A percentile compares a stretch with the other conserved stretches of the same genome.
Conservation (phyloP, 2,113 vertebrate species). For the Lophius piscatorius region DNA sequence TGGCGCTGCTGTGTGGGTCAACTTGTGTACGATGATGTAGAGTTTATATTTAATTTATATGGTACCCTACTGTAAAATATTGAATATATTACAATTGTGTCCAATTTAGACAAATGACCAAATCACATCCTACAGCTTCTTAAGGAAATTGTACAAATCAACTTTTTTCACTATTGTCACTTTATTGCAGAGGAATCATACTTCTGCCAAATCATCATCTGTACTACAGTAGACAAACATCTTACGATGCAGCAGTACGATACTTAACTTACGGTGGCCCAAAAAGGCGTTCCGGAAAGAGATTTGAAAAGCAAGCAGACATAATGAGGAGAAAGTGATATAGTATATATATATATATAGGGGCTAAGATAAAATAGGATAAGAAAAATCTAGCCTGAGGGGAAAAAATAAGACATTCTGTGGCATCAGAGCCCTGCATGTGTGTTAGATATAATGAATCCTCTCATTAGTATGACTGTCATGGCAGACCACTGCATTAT, state of each 20-base stretch:
- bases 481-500: conserved; percentile 65
- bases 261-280: neutral
- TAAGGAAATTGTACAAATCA: neutral
- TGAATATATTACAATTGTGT: too few species aligned
- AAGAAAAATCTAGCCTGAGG: conserved; percentile 11
- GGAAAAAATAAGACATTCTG: conserved; percentile 6
- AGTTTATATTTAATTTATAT: too few species aligned
- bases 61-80: too few species aligned
- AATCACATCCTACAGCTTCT: neutral
- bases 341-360: neutral
- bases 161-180: neutral
- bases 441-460: conserved; percentile 63
- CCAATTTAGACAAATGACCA: too few species aligned
- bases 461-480: conserved; percentile 70
- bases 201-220: too few species aligned
- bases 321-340: conserved; percentile 41
- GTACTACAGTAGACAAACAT: too few species aligned
- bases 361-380: conserved; percentile 28
- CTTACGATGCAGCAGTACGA: too few species aligned
- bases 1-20: too few species aligned
- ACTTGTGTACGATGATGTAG: too few species aligned
- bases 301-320: conserved; percentile 33
- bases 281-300: neutral
- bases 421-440: conserved; percentile 28
- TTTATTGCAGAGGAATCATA: neutral